Evolutionary conservation across 2,888 invertebrate species (phyloP).

Genomic region (Nemotelus pantherinus): DNA sequence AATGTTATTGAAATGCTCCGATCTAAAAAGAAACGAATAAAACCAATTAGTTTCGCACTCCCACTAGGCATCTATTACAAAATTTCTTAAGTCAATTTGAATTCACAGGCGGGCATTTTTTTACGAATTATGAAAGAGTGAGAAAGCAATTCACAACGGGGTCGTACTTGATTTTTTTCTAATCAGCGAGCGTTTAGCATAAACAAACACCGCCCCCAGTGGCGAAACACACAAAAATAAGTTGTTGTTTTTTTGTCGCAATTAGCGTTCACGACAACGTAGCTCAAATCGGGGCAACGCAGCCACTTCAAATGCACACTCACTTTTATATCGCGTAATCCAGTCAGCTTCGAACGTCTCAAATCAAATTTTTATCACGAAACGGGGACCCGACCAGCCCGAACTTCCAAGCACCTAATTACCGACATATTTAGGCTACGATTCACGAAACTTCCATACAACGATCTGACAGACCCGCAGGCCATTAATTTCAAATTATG

Average conservation of each 20-base stretch:
- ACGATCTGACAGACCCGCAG: not conserved
- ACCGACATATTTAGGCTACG: constrained; percentile 18
- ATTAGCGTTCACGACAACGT: not conserved
- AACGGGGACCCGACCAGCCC: not conserved
- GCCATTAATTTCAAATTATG: constrained; percentile 28
- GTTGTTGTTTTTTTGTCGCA: constrained; percentile 30
- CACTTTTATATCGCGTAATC: no score
- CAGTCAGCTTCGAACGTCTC: no score
- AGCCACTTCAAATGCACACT: no score
- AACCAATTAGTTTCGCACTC: constrained; percentile 10
- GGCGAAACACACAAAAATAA: constrained; percentile 11
- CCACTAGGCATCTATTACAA: not conserved
- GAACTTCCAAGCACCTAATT: not conserved
- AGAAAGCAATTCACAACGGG: constrained; percentile 32
- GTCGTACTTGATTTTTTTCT: constrained; percentile 42
- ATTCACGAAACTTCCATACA: constrained; percentile 2
- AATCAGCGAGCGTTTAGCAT: constrained; percentile 39
- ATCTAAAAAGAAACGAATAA: constrained; percentile 65
- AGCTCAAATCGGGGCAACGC: not conserved
- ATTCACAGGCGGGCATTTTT: constrained; percentile 18
- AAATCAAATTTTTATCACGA: no score
- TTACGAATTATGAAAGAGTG: constrained; percentile 24
- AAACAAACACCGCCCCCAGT: constrained; percentile 44
- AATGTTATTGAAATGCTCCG: constrained; percentile 71
- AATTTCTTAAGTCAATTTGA: not conserved